Base-by-base conservation (phyloP, 2,797 vertebrate species). In the Phrynocephalus forsythii region DNA sequence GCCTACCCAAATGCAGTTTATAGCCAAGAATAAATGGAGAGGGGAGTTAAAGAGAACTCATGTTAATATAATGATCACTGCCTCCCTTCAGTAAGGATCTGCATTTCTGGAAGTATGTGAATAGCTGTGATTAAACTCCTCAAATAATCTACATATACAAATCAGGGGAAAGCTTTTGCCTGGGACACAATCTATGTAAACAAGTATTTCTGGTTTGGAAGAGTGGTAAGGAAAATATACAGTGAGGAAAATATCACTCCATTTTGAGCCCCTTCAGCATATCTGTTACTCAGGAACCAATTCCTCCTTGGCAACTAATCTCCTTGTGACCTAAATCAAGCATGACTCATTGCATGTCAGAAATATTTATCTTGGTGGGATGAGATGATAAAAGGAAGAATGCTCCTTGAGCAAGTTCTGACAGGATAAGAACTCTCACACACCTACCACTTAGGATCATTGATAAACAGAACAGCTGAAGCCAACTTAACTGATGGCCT, bases 281-380 rank as follows among this genome's bases (percentile, higher is more conserved):
- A 87, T 83, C 92, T 90, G 33, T 33, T 72, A 87, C 44, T 91
- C 81, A 89, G 84, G 83, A 91, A 82, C 71, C 85, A 86, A 83
- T 82, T 77, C 52, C 72, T 94, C 83, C 88, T 93, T 72, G 68
- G 52, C 67, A 93, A 94, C 82, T 82, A 82, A 89, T 83, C 92
- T 92, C 90, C 87, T 91, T 92, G 93, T 89, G 88, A 90, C 78
- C 83, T 94, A 92, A 93, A 92, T 93, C 93, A 95, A 88, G 88
- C 83, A 79, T 93, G 93, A 95, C 93, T 95, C 93, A 95, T 71
- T 91, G 89, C 90, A 85, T 0, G 0, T 94, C 84, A 93, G 84
- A 89, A 93, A 94, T 91, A 90, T 94, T 92, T 91, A 90, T 91
- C 90, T 87, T 80, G 94, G 94, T 93, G 86, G 93, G 91, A 94